Evolutionary conservation across 2,888 invertebrate genomes (phyloP), one percentile per base, ranked within the genome.

Genomic region (Acleris emargana): DNA sequence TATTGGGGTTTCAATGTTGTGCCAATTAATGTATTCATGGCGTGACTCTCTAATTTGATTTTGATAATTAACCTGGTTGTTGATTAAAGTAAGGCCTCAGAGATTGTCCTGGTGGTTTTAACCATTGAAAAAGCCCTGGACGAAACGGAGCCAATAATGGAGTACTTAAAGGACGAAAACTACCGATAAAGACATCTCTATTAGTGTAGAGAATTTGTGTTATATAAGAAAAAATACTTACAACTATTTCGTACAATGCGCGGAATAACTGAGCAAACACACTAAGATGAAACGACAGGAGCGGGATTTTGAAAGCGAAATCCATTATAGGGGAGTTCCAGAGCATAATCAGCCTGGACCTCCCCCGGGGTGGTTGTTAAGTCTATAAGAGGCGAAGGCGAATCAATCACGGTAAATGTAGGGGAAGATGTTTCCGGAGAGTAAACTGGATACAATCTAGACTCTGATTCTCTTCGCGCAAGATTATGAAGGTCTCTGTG

Each of bases 221-320:
- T 51, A 87, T 67, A 76, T 91, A 85, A 5, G 79, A 77, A 72
- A 79, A 88, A 68, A 91, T 86, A 59, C 79, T 75, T 67, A 72
- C 77, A 47, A 91, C 71, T 66, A 86, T 77, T 69, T 81, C 73
- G 69, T 83, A 86, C 55, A 92, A 71, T 20, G 84, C 75, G 60
- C 80, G 76, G 67, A 90, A 83, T 25, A 92, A 76, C 64, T 76
- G 76, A 17, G 82, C 67, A 64, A 91, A 87, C 49, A 88, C 78
- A 73, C 89, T 84, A 91, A 91, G 90, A 73, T 91, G 90, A 83
- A 92, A 92, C 72, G 87, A 91, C 77, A 91, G 90, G 73, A 92
- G 86, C 75, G 91, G 91, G 83, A 91, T 81, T 88, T 90, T 91
- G 91, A 92, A 90, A 91, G 73, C 79, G 89, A 83, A 93, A 84